Evolutionary conservation across 2,888 invertebrate genomes (phyloP).

Genomic region (Podotricha telesiphe): DNA sequence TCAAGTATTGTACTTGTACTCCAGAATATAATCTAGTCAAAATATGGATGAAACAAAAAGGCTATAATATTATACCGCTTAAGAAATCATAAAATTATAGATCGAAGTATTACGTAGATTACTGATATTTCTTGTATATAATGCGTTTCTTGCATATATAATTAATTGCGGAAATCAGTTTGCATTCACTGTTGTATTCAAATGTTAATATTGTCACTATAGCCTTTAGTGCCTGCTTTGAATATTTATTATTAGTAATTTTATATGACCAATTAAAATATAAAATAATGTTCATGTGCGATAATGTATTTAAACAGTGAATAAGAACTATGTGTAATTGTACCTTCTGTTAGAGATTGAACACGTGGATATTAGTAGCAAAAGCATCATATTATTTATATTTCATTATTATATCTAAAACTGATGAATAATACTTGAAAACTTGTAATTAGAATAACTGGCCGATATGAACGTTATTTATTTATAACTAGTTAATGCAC

Average conservation of each 20-base stretch:
- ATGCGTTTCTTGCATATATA: conserved; percentile 25
- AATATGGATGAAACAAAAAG: neutral
- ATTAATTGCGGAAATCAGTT: conserved; percentile 25
- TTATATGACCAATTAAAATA: neutral
- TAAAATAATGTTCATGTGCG: neutral
- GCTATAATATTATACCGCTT: neutral
- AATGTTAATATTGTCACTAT: conserved; percentile 10
- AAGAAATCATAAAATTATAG: neutral
- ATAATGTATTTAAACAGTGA: neutral
- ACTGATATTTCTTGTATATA: conserved; percentile 12
- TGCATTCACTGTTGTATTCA: conserved; percentile 10
- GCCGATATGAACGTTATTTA: too few relatives aligned
- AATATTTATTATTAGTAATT: conserved; percentile 16
- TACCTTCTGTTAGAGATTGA: too few relatives aligned
- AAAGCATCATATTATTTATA: too few relatives aligned
- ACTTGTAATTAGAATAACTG: too few relatives aligned
- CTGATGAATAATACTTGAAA: too few relatives aligned
- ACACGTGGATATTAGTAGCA: too few relatives aligned
- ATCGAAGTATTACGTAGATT: neutral
- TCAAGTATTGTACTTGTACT: too few relatives aligned
- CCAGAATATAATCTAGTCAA: neutral
- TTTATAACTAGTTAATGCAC: too few relatives aligned
- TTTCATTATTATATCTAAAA: too few relatives aligned
- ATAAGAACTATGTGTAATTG: neutral
- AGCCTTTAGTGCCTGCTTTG: neutral